Conservation (phyloP, 2,888 invertebrate genomes). For the Lysandra bellargus region DNA sequence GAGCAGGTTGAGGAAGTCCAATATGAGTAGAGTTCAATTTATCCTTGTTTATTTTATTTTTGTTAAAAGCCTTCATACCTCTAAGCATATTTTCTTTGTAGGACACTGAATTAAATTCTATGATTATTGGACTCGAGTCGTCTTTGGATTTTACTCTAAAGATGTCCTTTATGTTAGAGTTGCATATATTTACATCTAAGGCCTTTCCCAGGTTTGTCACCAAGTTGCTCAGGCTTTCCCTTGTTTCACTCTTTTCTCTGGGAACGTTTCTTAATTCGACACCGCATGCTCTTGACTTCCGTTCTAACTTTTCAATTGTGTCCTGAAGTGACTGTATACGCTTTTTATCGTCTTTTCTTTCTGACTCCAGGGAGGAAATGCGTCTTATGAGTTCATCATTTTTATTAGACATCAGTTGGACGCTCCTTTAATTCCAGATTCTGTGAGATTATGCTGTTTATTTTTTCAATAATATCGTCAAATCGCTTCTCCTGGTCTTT, state of each 20-base stretch:
- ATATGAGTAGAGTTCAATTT: neutral
- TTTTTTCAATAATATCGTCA: neutral
- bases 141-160: neutral
- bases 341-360: neutral
- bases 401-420: neutral
- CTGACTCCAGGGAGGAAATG: neutral
- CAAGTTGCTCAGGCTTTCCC: neutral
- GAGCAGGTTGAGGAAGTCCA: neutral
- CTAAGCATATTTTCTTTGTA: neutral
- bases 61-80: neutral
- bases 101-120: neutral
- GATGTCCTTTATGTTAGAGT: neutral
- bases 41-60: neutral
- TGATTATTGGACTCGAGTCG: neutral
- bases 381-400: neutral
- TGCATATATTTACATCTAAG: neutral
- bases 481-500: neutral
- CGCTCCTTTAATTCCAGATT: neutral
- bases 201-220: neutral
- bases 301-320: neutral
- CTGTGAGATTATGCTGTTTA: neutral
- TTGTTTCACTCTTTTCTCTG: neutral
- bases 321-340: neutral
- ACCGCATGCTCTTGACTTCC: neutral
- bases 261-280: neutral